Evolutionary conservation across 2,797 vertebrate species (phyloP).

Genomic region (Sebastes nivosus): DNA sequence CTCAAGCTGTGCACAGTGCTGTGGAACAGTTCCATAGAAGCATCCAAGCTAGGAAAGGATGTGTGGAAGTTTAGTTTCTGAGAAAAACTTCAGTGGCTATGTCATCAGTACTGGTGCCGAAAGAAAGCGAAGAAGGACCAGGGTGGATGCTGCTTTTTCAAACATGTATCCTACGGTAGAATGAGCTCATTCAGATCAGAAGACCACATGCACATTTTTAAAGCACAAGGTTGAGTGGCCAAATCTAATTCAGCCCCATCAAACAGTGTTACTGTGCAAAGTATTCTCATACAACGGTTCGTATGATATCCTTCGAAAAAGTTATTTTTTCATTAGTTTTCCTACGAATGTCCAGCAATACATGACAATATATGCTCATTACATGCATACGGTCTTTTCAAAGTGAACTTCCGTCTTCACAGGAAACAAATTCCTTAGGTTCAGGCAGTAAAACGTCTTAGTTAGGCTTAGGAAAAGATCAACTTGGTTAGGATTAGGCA

Average conservation of each 20-base stretch:
- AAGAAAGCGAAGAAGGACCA: neutral
- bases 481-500: too few species aligned
- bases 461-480: too few species aligned
- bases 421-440: too few species aligned
- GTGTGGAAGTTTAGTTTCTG: neutral
- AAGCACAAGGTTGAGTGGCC: neutral
- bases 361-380: too few species aligned
- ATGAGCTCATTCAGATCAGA: neutral
- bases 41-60: neutral
- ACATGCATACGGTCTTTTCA: too few species aligned
- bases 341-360: too few species aligned
- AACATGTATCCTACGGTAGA: neutral
- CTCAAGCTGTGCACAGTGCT: neutral
- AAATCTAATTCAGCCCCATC: neutral
- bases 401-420: too few species aligned
- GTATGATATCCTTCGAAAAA: too few species aligned
- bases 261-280: too few species aligned
- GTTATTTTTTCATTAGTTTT: too few species aligned
- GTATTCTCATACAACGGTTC: too few species aligned
- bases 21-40: neutral
- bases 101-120: neutral
- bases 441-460: too few species aligned
- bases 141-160: neutral
- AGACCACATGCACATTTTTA: neutral
- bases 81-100: neutral